Conservation (phyloP, 2,797 vertebrate species). For the Alcedo quadribrachys region DNA sequence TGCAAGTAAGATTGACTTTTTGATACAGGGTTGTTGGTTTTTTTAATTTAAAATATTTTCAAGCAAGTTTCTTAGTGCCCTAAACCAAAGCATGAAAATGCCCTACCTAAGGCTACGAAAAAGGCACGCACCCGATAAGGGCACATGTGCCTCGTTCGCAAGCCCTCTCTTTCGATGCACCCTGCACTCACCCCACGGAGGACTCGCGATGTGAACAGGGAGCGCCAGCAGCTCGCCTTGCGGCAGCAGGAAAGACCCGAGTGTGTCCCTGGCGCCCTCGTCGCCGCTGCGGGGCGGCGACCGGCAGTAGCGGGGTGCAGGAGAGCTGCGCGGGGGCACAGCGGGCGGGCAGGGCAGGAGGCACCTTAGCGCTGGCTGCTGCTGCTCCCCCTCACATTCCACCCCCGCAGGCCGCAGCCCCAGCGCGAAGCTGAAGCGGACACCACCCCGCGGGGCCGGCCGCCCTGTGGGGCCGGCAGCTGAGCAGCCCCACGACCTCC, state of each 20-base stretch:
- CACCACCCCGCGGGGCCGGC: not conserved
- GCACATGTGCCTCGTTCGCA: too few species aligned
- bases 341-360: not conserved
- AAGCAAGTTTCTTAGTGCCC: not conserved
- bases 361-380: not conserved
- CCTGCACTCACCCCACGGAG: not conserved
- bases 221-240: too few species aligned
- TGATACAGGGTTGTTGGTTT: not conserved
- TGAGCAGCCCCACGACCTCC: not conserved
- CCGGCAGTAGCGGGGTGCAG: too few species aligned
- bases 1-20: not conserved
- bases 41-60: not conserved
- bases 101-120: not conserved
- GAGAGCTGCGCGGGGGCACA: not conserved
- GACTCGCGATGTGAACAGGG: not conserved
- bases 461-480: not conserved
- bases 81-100: not conserved
- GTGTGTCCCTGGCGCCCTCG: not conserved
- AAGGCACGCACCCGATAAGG: fast-evolving
- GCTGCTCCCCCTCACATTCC: not conserved
- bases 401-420: not conserved
- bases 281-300: not conserved
- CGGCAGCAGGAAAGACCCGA: not conserved
- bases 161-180: not conserved
- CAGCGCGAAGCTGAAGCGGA: not conserved